These are phyloP conservation scores for Tetranychus cinnabarinus DNA, from an alignment of 1,140 invertebrate species.

Conservation along the genomic window DNA sequence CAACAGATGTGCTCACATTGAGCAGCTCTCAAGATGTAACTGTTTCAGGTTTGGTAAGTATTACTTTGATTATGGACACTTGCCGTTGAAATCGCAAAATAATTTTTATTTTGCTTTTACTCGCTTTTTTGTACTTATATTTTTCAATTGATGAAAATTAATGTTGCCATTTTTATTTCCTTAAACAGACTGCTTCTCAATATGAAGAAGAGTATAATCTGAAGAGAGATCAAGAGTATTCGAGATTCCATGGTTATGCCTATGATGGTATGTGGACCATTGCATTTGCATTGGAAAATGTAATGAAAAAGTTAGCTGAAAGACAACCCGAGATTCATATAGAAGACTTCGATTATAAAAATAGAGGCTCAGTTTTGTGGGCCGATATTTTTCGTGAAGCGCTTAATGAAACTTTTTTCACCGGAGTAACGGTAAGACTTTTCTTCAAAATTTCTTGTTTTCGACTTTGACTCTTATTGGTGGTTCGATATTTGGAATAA, in stretches of 20 bases:
- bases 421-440: conserved; percentile 66
- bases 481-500: too few relatives aligned
- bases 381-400: conserved; percentile 62
- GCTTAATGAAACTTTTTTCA: conserved; percentile 66
- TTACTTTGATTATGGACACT: not conserved
- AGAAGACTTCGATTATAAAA: conserved; percentile 52
- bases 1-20: conserved; percentile 55
- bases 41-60: conserved; percentile 65
- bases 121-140: not conserved
- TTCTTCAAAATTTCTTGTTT: conserved; percentile 3
- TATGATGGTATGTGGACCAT: conserved; percentile 95
- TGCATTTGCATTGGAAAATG: conserved; percentile 65
- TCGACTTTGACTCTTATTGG: not conserved
- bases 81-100: too few relatives aligned
- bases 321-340: conserved; percentile 17
- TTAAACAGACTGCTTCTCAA: conserved; percentile 51
- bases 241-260: conserved; percentile 83
- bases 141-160: not conserved
- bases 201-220: conserved; percentile 62
- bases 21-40: conserved; percentile 50
- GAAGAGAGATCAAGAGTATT: conserved; percentile 51
- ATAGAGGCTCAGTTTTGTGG: conserved; percentile 46
- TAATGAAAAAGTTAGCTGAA: conserved; percentile 35
- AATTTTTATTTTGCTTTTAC: not conserved
- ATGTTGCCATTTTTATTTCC: not conserved